A percentile compares a stretch with the other conserved stretches of the same genome.
Evolutionary conservation across 2,888 invertebrate genomes (phyloP).

Genomic region (Rhamphomyia laevipes): DNA sequence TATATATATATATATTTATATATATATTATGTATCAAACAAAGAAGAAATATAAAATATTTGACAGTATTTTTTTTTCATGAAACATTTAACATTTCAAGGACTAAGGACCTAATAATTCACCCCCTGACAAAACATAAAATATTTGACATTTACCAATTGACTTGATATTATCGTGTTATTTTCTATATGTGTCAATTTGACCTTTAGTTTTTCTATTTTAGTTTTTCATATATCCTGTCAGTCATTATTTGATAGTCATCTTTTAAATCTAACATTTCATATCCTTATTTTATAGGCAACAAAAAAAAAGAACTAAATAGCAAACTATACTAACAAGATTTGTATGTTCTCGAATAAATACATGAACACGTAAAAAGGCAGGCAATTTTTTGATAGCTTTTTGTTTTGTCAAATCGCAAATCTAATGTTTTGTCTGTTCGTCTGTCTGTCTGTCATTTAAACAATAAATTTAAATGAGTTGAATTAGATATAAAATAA

Average conservation of each 20-base stretch:
- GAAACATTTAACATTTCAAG: background rate
- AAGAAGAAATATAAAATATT: background rate
- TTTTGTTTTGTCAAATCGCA: background rate
- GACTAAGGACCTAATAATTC: background rate
- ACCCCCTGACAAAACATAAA: background rate
- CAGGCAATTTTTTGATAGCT: background rate
- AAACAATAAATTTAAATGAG: too few relatives aligned
- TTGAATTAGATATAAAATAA: too few relatives aligned
- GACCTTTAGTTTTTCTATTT: background rate
- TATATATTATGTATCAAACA: too few relatives aligned
- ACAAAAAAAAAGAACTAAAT: background rate
- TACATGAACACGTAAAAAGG: background rate
- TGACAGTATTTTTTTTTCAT: background rate
- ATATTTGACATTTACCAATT: background rate
- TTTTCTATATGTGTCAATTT: background rate
- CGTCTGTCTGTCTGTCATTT: too few relatives aligned
- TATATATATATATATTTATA: too few relatives aligned
- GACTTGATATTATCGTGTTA: background rate
- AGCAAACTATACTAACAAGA: background rate
- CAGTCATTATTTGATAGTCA: constrained; percentile 1
- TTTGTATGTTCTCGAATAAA: background rate
- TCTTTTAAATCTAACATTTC: background rate
- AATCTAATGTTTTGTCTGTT: too few relatives aligned
- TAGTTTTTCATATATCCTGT: background rate
- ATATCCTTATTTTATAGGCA: too few relatives aligned